These are phyloP conservation scores for Enteromius paludinosus DNA, from an alignment of 2,797 vertebrate genomes.

Conservation along the genomic window DNA sequence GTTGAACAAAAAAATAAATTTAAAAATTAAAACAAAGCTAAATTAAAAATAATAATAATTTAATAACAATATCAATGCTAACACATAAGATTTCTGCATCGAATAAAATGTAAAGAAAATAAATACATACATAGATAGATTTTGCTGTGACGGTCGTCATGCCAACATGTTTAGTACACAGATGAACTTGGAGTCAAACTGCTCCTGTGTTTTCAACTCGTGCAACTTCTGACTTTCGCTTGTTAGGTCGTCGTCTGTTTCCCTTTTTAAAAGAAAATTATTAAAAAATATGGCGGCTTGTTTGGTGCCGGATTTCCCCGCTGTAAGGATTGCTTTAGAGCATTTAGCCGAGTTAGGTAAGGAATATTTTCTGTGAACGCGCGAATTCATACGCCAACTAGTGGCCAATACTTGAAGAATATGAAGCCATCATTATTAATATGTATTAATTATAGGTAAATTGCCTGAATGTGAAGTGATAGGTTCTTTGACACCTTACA, in stretches of 20 bases:
- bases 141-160: conserved; percentile 13
- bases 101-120: background rate
- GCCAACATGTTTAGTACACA: conserved; percentile 35
- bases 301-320: conserved; percentile 71
- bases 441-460: background rate
- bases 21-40: background rate
- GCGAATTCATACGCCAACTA: background rate
- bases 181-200: background rate
- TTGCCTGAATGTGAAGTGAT: background rate
- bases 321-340: conserved; percentile 71
- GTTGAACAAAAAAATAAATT: background rate
- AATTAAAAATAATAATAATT: no score
- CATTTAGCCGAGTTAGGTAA: conserved; percentile 72
- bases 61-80: background rate
- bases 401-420: background rate
- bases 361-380: background rate
- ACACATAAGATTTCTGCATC: background rate
- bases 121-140: no score
- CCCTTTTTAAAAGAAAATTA: background rate
- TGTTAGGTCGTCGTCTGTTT: background rate
- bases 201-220: conserved; percentile 1
- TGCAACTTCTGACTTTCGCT: background rate
- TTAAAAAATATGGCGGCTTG: conserved; percentile 67
- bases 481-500: conserved; percentile 62
- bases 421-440: background rate